Conservation (phyloP, 2,888 invertebrate genomes). For the Phanerotoma sp. region DNA sequence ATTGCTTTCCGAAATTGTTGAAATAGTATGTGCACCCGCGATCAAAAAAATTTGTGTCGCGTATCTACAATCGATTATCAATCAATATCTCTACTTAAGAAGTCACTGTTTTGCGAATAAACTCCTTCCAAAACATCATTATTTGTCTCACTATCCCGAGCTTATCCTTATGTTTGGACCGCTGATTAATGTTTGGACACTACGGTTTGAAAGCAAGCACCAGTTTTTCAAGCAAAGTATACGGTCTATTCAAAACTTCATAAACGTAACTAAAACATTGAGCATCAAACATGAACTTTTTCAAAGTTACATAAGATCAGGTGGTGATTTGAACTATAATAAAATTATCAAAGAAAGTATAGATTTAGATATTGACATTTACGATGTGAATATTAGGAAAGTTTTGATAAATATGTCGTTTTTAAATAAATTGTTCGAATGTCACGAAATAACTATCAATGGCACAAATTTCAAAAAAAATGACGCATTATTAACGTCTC, state of each 20-base stretch:
- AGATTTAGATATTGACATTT: constrained; percentile 13
- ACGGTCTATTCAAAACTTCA: constrained; percentile 27
- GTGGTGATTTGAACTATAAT: constrained; percentile 16
- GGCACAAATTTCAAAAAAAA: not conserved
- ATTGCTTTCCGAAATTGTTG: constrained; percentile 31
- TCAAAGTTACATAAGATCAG: constrained; percentile 22
- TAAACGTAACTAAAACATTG: constrained; percentile 26
- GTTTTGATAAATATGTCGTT: not conserved
- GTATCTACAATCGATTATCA: constrained; percentile 16
- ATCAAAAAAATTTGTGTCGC: constrained; percentile 26
- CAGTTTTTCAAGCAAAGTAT: constrained; percentile 32
- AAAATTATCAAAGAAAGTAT: constrained; percentile 1
- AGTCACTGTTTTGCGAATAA: constrained; percentile 4
- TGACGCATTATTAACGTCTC: not conserved
- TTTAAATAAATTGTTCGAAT: not conserved
- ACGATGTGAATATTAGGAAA: too few species aligned
- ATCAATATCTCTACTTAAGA: constrained; percentile 23
- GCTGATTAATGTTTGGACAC: constrained; percentile 29
- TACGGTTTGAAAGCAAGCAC: constrained; percentile 36
- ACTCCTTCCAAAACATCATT: constrained; percentile 31
- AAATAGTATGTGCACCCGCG: constrained; percentile 32
- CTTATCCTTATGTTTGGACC: constrained; percentile 29
- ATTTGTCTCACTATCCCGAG: constrained; percentile 23
- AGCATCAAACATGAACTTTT: constrained; percentile 28
- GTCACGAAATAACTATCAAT: not conserved